Evolutionary conservation across 2,113 vertebrate species (phyloP), one percentile per base, ranked within the genome.

Genomic region (Lophochroa leadbeateri): DNA sequence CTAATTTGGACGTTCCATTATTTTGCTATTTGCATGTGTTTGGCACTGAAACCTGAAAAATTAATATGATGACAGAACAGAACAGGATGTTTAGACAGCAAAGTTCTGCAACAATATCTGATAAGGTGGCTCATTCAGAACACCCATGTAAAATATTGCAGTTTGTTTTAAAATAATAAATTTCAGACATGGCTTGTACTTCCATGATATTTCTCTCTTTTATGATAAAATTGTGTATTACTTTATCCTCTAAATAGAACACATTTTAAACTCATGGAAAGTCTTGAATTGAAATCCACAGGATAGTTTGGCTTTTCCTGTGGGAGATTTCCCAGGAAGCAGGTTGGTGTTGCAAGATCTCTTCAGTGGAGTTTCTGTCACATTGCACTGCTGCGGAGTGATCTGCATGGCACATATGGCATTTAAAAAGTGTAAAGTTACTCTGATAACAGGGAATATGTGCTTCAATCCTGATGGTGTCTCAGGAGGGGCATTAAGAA

Each of bases 1-100:
- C 50, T 89, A 94, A 94, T 90, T 95, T 86, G 49, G 55, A 88
- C 24, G 41, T 35, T 39, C 43, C 3, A 27, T 57, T 82, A 20
- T 83, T 91, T 86, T 75, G 43, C 14, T 85, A 10, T 89, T 95
- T 82, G 35, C 37, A 50, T 75, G 60, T 94, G 37, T 95, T 71
- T 91, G 52, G 9, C 61, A 76, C 6, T 72, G 60, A 94, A 93
- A 91, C 67, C 39, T 90, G 86, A 75, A 91, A 85, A 96, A 88
- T 80, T 15, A 94, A 64, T 79, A 68, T n/a, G 50, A 49, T 94
- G 67, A 86, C 28, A 93, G 28, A 12, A 80, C 17, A 80, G 85
- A 81, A 76, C 15, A 88, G 65, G 77, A 33, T 90, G 53, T 88
- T 64, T 92, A 91, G 90, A 86, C 44, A 90, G 83, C 21, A 87